Base-by-base conservation (phyloP, 2,888 invertebrate species). In the Peribatodes rhomboidaria region DNA sequence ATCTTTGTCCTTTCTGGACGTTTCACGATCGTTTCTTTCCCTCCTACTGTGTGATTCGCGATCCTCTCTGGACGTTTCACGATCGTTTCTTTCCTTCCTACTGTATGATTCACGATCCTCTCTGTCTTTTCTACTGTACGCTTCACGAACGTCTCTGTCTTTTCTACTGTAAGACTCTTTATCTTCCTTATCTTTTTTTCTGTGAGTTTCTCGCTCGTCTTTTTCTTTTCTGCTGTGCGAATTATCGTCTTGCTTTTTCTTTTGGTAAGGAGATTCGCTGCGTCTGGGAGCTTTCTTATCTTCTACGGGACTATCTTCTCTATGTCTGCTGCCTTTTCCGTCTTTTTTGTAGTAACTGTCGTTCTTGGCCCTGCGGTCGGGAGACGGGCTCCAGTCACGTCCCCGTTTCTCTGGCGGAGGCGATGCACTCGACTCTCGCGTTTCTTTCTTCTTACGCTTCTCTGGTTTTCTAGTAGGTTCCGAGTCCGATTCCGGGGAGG, bases 371-470 rank as follows among this genome's bases (percentile, higher is more conserved):
- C 78, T 86, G 62, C 72, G 80, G 6, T 86, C 86, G 1, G 78
- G 77, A 0, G 90, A 86, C 0, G 82, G 78, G 58, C 90, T 91
- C 56, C 75, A 83, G 13, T 13, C 55, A 1, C 86, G 83, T 1
- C 88, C 80, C 67, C 82, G 82, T 68, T 90, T 92, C 20, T 88
- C 88, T 0, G 89, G 89, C 2, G 85, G 85, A 0, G 90, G 88
- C 0, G 92, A 90, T 0, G 72, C 57, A 65, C 87, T 89, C 20
- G 68, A 44, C 6, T 86, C 87, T 72, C 82, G 79, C n/a, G 76
- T 27, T 39, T 80, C 68, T 62, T 80, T 83, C 67, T 82, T 87
- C 47, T 78, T 84, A 70, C 81, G 80, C 59, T 85, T 87, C 0
- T 86, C 84, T 13, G 65, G 58, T 68, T 73, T 82, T 59, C 59